Base-by-base conservation (phyloP, 92 coral and sea anemone species). In the Porites cylindrica region DNA sequence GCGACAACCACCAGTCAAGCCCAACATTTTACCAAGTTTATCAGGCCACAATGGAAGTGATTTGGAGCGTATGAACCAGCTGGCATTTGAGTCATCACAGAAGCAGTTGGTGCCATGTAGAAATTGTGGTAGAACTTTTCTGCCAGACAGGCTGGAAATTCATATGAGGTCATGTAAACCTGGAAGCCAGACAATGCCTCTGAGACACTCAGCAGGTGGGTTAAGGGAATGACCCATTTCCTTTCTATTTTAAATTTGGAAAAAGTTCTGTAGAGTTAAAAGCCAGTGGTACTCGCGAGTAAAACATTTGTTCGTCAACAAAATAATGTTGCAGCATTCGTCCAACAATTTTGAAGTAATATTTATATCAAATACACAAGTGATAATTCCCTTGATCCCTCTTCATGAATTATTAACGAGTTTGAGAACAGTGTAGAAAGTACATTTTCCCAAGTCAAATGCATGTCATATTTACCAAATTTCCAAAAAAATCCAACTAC, bases 91-190 rank as follows among this genome's bases (percentile, higher is more conserved):
- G 64, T 93, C 99, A 1, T 93, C 99, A 7, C 86, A 93, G 77
- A 90, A 88, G 26, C 99, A 95, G 70, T 82, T 97, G 84, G 82
- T 95, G 13, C 95, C 97, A 1, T 97, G 99, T 75, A 95, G 89
- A 67, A 97, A 95, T 87, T 97, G 99, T 80, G 96, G 94, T 8
- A 91, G 99, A 76, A 95, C 99, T 50, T 97, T 97, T 68, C 93
- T 96, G 51, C 99, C 99, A n/a, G 98, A 95, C 13, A 88, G 98
- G 26, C 88, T 97, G 51, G 93, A 82, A 23, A 91, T 97, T 12
- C 99, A 97, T 61, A 81, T 95, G 76, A 85, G 95, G 71, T 97
- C 99, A 3, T 97, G 99, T 84, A 85, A 85, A 47, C 32, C 65
- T 6, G 72, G 80, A 29, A 82, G 72, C 60, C 59, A 82, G 52